Base-by-base conservation (phyloP, 2,888 invertebrate genomes). In the Cataglyphis albicans region DNA sequence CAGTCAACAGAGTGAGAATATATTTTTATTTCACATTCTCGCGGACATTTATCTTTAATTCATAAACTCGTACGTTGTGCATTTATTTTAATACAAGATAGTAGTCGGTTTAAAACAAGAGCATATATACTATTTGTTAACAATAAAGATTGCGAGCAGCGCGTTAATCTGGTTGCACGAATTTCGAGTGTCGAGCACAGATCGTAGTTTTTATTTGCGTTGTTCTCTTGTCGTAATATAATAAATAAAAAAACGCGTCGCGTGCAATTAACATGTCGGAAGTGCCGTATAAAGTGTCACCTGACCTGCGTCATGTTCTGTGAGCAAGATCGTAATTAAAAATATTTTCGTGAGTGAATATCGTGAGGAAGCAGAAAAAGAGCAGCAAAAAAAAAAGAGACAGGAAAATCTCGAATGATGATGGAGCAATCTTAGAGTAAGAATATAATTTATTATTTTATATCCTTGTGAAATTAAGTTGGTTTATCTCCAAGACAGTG, bases 1-100 rank as follows among this genome's bases (percentile, higher is more conserved):
- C n/a, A 52, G 52, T n/a, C 7, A n/a, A 52, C 7, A 52, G n/a
- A 52, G 52, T 15, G 52, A 52, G 52, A n/a, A 52, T 7, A 18
- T 44, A 52, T n/a, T n/a, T 52, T 52, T n/a, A n/a, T n/a, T 52
- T 52, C 7, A n/a, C n/a, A 52, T 52, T 52, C 52, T 52, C 41
- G 15, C 44, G n/a, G n/a, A n/a, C 52, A 52, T n/a, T 52, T 52
- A 52, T 52, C n/a, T 52, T 52, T n/a, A 52, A 52, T 52, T 52
- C 52, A 52, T 52, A 52, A 52, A n/a, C n/a, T 52, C n/a, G 52
- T 52, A 52, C 7, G n/a, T 52, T 52, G 7, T 52, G n/a, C n/a
- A 52, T 52, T 52, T 52, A n/a, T 52, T 52, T 52, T 52, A 52
- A 52, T 52, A n/a, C 52, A n/a, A 52, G 52, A n/a, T n/a, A 7